These are phyloP conservation scores for Nothoprocta pentlandii DNA, from an alignment of 2,113 vertebrate genomes.

Conservation along the genomic window DNA sequence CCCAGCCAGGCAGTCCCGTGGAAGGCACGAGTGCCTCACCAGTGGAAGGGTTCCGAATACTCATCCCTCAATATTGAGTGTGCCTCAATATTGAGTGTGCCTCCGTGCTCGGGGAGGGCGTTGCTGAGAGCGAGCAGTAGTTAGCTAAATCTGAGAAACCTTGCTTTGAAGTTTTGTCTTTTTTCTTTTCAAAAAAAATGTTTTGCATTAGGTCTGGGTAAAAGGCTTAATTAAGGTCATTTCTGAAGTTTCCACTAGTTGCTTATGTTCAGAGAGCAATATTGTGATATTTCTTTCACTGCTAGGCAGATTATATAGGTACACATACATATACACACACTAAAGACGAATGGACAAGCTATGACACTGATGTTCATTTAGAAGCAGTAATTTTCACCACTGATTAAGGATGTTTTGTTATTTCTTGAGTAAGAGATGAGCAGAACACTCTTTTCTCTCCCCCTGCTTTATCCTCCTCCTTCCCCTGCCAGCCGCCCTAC, in stretches of 20 bases:
- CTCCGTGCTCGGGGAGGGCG: too few species aligned
- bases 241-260: not conserved
- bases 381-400: not conserved
- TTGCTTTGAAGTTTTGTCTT: not conserved
- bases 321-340: not conserved
- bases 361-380: not conserved
- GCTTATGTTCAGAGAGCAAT: not conserved
- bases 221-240: not conserved
- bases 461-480: not conserved
- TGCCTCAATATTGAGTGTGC: too few species aligned
- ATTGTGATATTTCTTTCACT: not conserved
- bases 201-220: not conserved
- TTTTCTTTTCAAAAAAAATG: not conserved
- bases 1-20: not conserved
- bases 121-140: not conserved
- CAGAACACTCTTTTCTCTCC: not conserved
- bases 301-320: not conserved
- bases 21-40: not conserved
- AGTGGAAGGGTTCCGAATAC: too few species aligned
- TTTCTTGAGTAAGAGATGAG: not conserved
- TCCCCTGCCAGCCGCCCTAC: not conserved
- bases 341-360: not conserved
- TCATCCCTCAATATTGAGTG: too few species aligned
- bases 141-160: not conserved
- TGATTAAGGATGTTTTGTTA: not conserved